phyloP scores from a whole-genome alignment of 1,140 invertebrate species.

The Metaphire vulgaris region DNA sequence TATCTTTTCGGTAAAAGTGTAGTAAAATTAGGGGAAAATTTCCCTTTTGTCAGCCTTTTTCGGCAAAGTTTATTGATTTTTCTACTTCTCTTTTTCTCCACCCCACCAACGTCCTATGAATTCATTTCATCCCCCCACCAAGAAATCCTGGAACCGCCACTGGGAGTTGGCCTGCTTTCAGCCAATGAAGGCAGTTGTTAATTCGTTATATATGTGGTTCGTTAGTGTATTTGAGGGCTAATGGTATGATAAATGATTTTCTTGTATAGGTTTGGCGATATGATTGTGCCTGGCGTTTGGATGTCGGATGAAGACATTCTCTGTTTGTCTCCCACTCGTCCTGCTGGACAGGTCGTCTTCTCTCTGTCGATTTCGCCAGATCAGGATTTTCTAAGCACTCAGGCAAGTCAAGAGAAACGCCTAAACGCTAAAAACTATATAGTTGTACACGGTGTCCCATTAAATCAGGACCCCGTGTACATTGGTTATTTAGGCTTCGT shows the following conservation, averaged over 20 bases:
- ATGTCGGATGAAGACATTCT: slow-evolving; percentile 29
- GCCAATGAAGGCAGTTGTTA: not conserved
- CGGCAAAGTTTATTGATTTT: too few relatives aligned
- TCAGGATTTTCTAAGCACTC: slow-evolving; percentile 28
- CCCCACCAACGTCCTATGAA: too few relatives aligned
- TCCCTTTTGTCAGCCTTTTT: too few relatives aligned
- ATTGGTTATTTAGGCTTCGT: not conserved
- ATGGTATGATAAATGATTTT: too few relatives aligned
- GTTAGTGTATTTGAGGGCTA: slow-evolving; percentile 12
- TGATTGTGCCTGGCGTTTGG: slow-evolving; percentile 29
- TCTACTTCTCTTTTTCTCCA: too few relatives aligned
- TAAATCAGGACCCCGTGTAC: not conserved
- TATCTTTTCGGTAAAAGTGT: too few relatives aligned
- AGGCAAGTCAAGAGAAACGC: slow-evolving; percentile 19
- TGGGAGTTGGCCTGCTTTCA: too few relatives aligned
- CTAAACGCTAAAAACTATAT: not conserved
- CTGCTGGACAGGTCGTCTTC: slow-evolving; percentile 18
- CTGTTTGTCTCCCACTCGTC: slow-evolving; percentile 27
- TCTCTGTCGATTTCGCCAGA: slow-evolving; percentile 30
- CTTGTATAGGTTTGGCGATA: too few relatives aligned
- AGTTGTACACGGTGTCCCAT: not conserved
- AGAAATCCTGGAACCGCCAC: too few relatives aligned
- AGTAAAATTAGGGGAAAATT: too few relatives aligned
- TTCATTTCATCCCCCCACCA: too few relatives aligned
- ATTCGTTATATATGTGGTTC: not conserved